Conservation (phyloP, 2,113 vertebrate genomes). For the Marmota monax region DNA sequence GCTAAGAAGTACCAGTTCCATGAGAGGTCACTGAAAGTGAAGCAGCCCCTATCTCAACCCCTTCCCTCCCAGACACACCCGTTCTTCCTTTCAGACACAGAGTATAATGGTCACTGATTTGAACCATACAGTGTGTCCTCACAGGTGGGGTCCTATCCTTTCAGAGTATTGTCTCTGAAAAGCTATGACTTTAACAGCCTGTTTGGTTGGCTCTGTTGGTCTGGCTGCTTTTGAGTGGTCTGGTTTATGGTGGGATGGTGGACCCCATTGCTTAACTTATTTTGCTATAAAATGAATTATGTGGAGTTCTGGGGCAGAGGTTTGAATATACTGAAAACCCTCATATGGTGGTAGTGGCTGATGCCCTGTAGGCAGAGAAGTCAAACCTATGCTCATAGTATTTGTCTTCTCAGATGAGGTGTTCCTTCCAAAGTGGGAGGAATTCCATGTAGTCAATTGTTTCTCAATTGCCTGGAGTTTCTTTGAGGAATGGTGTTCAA, state of each 20-base stretch:
- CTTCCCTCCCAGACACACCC: background rate
- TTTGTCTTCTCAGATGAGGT: background rate
- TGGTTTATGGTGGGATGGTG: background rate
- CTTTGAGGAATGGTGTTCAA: background rate
- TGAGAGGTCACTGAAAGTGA: background rate
- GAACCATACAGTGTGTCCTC: background rate
- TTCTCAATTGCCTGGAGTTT: background rate
- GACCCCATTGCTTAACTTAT: background rate
- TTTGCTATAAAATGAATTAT: background rate
- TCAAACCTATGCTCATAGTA: background rate
- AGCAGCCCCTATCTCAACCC: background rate
- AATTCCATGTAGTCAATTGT: background rate
- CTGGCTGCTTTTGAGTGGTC: background rate
- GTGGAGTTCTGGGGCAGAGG: background rate
- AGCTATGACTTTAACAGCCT: background rate
- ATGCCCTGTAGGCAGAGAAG: background rate
- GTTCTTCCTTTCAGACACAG: background rate
- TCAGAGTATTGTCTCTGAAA: background rate
- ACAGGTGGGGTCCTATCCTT: rapidly evolving
- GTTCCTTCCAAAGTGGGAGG: background rate
- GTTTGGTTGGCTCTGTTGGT: background rate
- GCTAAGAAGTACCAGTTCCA: background rate
- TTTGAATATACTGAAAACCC: background rate
- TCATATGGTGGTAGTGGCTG: background rate
- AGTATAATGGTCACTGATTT: background rate